phyloP scores from a whole-genome alignment of 2,888 invertebrate genomes.

The Sussaba pulchella region DNA sequence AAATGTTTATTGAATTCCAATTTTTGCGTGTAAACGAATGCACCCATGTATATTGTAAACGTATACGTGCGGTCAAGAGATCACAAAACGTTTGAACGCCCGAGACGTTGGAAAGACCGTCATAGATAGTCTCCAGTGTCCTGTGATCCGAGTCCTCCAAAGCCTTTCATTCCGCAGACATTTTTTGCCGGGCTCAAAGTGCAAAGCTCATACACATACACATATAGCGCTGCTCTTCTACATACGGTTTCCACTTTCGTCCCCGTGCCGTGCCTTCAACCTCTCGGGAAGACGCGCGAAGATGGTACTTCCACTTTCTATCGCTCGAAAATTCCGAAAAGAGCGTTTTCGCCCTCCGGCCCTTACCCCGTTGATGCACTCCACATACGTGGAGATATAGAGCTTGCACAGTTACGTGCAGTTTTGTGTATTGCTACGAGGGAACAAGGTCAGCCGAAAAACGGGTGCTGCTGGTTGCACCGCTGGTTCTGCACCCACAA shows the following conservation, averaged over 20 bases:
- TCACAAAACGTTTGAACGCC: background rate
- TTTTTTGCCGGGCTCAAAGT: constrained; percentile 9
- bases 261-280: background rate
- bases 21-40: background rate
- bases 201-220: constrained; percentile 1
- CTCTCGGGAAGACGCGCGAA: constrained; percentile 11
- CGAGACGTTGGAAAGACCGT: constrained; percentile 7
- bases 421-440: background rate
- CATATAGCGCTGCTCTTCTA: background rate
- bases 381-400: background rate
- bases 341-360: constrained; percentile 33
- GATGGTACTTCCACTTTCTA: constrained; percentile 43
- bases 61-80: background rate
- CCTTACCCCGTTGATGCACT: constrained; percentile 35
- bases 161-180: constrained; percentile 20
- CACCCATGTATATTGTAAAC: no score
- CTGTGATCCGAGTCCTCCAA: constrained; percentile 21
- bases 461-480: constrained; percentile 5
- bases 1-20: background rate
- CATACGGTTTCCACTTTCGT: constrained; percentile 5
- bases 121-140: constrained; percentile 12
- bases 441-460: constrained; percentile 57
- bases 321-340: constrained; percentile 44
- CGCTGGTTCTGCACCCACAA: constrained; percentile 1
- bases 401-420: constrained; percentile 8